Base-by-base conservation (phyloP, 2,888 invertebrate genomes). In the Parascotia fuliginaria region DNA sequence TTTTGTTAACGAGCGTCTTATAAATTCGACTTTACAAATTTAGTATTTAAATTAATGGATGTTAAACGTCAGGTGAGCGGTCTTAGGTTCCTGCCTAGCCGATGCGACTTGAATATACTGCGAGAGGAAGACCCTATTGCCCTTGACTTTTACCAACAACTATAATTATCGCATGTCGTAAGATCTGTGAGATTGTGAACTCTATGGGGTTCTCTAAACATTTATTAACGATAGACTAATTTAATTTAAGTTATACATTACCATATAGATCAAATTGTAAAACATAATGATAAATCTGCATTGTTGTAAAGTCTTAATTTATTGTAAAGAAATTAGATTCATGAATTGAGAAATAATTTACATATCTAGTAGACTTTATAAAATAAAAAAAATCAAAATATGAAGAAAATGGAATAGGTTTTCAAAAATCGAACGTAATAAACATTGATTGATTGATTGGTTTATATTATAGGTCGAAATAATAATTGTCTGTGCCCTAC, bases 61-160 rank as follows among this genome's bases (percentile, higher is more conserved):
- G 27, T n/a, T 9, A 32, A 33, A 33, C 32, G 27, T 16, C 1
- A 31, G 11, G 42, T 27, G 38, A 42, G 13, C 19, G 22, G 27
- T 42, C n/a, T n/a, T 31, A 24, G 33, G 9, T 22, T 22, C 4
- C 16, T 15, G n/a, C 15, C 4, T 13, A 27, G 13, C 16, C 15
- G 41, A 57, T 50, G 55, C 42, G 33, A 42, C 36, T 49, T 48
- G 49, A 48, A 7, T 34, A 40, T 33, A 28, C 34, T 55, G 36
- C 42, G 49, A 33, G 37, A 48, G 22, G 41, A 45, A 40, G 57
- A 52, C 57, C 65, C 60, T 63, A 60, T 42, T 56, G 58, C 37
- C 79, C 79, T 80, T 80, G 79, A 79, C 77, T 69, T 80, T 79
- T 77, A 73, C 41, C 62, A 70, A 59, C 59, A 54, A 66, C 57